These are phyloP conservation scores for Aphidius gifuensis DNA, from an alignment of 1,140 invertebrate genomes.

Conservation along the genomic window DNA sequence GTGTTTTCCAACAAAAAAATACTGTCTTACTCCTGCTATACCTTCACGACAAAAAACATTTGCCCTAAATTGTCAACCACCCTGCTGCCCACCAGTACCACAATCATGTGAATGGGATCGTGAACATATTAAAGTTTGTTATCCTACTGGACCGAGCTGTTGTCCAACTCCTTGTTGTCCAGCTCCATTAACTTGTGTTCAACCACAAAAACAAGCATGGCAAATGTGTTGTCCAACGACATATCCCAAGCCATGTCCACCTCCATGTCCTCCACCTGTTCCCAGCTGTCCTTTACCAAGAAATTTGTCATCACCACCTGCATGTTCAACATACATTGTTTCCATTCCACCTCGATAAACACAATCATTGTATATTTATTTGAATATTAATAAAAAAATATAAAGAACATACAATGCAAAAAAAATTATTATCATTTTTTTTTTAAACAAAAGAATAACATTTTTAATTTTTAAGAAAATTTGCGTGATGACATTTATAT, in stretches of 20 bases:
- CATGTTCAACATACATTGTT: slow-evolving; percentile 9
- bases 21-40: not conserved
- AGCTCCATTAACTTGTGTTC: slow-evolving; percentile 1
- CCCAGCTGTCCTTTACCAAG: slow-evolving; percentile 11
- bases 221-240: slow-evolving; percentile 5
- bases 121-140: slow-evolving; percentile 1
- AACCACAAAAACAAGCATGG: slow-evolving; percentile 1
- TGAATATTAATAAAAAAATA: not conserved
- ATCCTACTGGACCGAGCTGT: not conserved
- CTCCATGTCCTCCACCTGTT: slow-evolving; percentile 8
- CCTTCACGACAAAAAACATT: not conserved
- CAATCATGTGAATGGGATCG: not conserved
- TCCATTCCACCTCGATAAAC: slow-evolving; percentile 13
- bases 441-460: too few relatives aligned
- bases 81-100: not conserved
- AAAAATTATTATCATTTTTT: too few relatives aligned
- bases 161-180: slow-evolving; percentile 3
- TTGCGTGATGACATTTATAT: too few relatives aligned
- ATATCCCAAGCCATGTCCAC: not conserved
- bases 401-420: too few relatives aligned
- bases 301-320: slow-evolving; percentile 8
- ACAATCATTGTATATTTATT: not conserved
- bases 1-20: not conserved
- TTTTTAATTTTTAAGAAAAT: too few relatives aligned
- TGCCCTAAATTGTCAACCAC: not conserved